Conservation (phyloP, 2,888 invertebrate genomes). For the Herminia tarsipennalis region DNA sequence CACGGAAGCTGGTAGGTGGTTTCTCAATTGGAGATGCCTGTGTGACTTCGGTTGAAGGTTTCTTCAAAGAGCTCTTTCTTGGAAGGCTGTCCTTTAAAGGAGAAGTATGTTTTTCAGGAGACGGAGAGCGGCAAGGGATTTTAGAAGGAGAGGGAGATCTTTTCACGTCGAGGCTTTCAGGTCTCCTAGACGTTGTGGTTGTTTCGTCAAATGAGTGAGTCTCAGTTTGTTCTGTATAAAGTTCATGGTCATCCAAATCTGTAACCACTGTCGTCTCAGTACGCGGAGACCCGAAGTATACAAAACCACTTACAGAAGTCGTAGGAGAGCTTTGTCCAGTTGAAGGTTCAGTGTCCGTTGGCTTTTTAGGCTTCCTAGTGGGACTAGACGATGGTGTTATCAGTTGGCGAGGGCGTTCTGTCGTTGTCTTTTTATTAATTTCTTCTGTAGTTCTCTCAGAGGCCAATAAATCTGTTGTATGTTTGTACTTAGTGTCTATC, state of each 20-base stretch:
- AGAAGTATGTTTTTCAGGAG: constrained; percentile 64
- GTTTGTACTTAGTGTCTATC: constrained; percentile 57
- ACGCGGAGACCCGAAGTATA: constrained; percentile 71
- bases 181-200: constrained; percentile 39
- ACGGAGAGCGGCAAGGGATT: constrained; percentile 74
- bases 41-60: constrained; percentile 59
- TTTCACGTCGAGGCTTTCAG: constrained; percentile 49
- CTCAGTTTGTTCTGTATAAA: constrained; percentile 45
- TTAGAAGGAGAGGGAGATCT: constrained; percentile 70
- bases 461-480: constrained; percentile 65
- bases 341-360: constrained; percentile 64
- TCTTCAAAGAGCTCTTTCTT: constrained; percentile 79
- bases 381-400: constrained; percentile 83
- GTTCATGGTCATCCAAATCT: constrained; percentile 68
- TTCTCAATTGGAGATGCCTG: constrained; percentile 68
- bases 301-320: constrained; percentile 84
- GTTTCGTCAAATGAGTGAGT: constrained; percentile 44
- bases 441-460: constrained; percentile 65
- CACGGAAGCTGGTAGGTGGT: constrained; percentile 70
- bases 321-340: constrained; percentile 84
- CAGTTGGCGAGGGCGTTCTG: constrained; percentile 67
- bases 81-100: constrained; percentile 67
- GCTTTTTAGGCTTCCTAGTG: constrained; percentile 67
- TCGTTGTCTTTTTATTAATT: constrained; percentile 54
- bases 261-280: constrained; percentile 62